Conservation (phyloP, 1,140 invertebrate genomes). For the Zaprionus africanus region DNA sequence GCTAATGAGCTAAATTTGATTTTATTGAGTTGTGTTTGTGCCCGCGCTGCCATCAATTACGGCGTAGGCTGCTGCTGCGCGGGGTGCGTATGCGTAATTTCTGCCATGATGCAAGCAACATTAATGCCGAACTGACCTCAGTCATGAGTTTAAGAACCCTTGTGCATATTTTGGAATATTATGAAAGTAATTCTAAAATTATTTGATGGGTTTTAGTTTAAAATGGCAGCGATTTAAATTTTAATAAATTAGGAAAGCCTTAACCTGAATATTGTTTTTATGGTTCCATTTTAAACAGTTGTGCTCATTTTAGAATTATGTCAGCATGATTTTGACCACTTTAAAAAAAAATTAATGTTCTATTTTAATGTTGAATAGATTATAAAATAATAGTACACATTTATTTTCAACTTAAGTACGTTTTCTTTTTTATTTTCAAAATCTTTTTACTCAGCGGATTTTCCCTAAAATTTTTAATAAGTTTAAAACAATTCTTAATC, state of each 20-base stretch:
- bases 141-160: not conserved
- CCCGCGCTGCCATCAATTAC: constrained; percentile 24
- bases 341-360: too few relatives aligned
- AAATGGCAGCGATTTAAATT: not conserved
- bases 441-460: too few relatives aligned
- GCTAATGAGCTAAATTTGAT: constrained; percentile 81
- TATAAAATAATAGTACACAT: too few relatives aligned
- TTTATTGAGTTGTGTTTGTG: constrained; percentile 66
- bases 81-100: constrained; percentile 40
- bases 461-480: too few relatives aligned
- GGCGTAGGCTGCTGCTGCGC: not conserved
- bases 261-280: not conserved
- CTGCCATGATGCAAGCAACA: constrained; percentile 24
- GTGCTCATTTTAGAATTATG: too few relatives aligned
- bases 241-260: not conserved
- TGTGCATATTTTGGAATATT: not conserved
- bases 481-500: too few relatives aligned
- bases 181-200: not conserved
- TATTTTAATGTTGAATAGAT: too few relatives aligned
- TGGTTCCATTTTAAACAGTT: not conserved
- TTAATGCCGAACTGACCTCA: constrained; percentile 16
- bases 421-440: too few relatives aligned
- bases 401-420: too few relatives aligned
- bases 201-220: not conserved
- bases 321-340: too few relatives aligned